These are phyloP conservation scores for Poeciliopsis occidentalis DNA, from an alignment of 2,113 vertebrate species.

Conservation along the genomic window DNA sequence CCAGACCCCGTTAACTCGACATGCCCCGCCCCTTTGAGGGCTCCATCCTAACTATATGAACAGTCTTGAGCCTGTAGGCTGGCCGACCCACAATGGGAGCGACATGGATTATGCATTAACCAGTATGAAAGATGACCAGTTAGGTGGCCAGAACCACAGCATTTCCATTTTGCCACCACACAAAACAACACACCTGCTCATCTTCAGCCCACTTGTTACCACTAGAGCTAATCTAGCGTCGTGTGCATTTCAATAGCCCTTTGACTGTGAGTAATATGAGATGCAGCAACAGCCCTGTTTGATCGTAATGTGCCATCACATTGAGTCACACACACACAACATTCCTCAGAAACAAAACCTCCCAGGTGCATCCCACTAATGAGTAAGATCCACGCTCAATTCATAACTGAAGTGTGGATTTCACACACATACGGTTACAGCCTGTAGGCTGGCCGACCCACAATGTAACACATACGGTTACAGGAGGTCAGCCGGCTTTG, in stretches of 20 bases:
- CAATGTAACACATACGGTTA: not conserved
- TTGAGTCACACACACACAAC: constrained; percentile 30
- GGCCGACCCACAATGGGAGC: not conserved
- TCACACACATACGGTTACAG: not conserved
- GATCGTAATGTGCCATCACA: constrained; percentile 48
- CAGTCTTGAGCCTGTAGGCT: not conserved
- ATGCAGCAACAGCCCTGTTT: constrained; percentile 37
- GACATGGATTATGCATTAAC: not conserved
- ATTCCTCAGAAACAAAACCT: constrained; percentile 52
- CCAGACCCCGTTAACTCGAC: constrained; percentile 49
- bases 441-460: too few relatives aligned
- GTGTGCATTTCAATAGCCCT: constrained; percentile 42
- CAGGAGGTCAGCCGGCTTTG: not conserved
- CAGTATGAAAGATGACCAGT: constrained; percentile 21
- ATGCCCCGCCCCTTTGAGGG: constrained; percentile 14
- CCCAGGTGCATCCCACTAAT: constrained; percentile 59
- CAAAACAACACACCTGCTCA: constrained; percentile 2
- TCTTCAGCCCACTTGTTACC: not conserved
- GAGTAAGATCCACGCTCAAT: constrained; percentile 49
- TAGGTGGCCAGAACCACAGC: constrained; percentile 5
- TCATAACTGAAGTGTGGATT: constrained; percentile 16
- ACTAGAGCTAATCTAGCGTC: constrained; percentile 23
- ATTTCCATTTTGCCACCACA: constrained; percentile 37
- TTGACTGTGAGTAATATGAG: constrained; percentile 25
- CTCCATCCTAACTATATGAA: constrained; percentile 21